Conservation (phyloP, 2,888 invertebrate species). For the Drosophila nigritarsus region DNA sequence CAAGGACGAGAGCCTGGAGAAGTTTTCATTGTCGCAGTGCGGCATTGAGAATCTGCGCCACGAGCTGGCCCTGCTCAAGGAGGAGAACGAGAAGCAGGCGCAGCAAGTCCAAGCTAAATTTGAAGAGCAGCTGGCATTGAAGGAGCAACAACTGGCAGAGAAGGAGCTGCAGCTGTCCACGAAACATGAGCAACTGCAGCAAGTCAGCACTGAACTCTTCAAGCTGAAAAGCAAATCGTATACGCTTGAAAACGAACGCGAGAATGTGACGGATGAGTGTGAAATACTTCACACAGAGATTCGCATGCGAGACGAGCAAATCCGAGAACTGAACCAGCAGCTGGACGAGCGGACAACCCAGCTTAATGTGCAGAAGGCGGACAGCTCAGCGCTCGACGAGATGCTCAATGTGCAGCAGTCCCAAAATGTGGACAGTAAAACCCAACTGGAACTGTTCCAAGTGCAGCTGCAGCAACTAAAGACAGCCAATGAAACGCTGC, state of each 20-base stretch:
- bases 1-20: slow-evolving; percentile 83
- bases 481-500: slow-evolving; percentile 48
- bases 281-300: slow-evolving; percentile 76
- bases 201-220: slow-evolving; percentile 53
- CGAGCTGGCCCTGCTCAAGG: slow-evolving; percentile 72
- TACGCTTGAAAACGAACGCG: slow-evolving; percentile 66
- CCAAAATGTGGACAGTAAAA: slow-evolving; percentile 46
- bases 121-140: slow-evolving; percentile 59
- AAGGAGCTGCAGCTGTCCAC: slow-evolving; percentile 54
- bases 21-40: slow-evolving; percentile 78
- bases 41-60: slow-evolving; percentile 79
- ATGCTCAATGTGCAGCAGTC: slow-evolving; percentile 67
- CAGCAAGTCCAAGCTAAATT: slow-evolving; percentile 51
- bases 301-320: slow-evolving; percentile 68
- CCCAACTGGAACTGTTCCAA: slow-evolving; percentile 63
- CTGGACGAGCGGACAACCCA: slow-evolving; percentile 71
- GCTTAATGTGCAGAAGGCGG: slow-evolving; percentile 74
- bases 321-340: slow-evolving; percentile 65
- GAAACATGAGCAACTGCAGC: slow-evolving; percentile 65
- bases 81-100: slow-evolving; percentile 76
- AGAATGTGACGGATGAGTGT: slow-evolving; percentile 67
- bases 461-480: slow-evolving; percentile 68
- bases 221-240: slow-evolving; percentile 57
- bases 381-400: slow-evolving; percentile 78
- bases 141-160: slow-evolving; percentile 57